phyloP scores from a whole-genome alignment of 2,888 invertebrate genomes.

The Platycnemis pennipes region DNA sequence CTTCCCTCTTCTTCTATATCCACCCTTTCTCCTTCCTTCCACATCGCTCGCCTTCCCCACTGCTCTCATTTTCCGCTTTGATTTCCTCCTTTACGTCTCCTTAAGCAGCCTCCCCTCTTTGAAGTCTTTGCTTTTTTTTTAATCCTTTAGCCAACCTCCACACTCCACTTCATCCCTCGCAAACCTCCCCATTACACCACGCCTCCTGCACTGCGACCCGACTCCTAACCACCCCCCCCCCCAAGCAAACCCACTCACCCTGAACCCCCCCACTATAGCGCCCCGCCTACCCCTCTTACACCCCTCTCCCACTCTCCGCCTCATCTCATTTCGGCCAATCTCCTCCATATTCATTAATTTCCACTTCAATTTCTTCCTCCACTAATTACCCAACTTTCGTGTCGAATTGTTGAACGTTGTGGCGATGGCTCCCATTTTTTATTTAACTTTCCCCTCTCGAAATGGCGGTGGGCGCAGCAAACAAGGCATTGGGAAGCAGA shows the following conservation, averaged over 20 bases:
- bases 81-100: neutral
- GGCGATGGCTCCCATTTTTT: neutral
- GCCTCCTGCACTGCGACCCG: neutral
- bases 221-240: neutral
- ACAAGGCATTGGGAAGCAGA: neutral
- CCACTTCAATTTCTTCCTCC: neutral
- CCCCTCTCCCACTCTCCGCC: neutral
- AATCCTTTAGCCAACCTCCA: neutral
- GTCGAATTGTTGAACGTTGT: neutral
- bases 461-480: neutral
- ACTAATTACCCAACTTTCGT: conserved; percentile 10
- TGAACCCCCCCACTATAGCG: neutral
- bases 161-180: neutral
- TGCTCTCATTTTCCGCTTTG: neutral
- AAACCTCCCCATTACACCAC: neutral
- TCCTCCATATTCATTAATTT: conserved; percentile 28
- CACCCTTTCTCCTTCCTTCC: neutral
- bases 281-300: neutral
- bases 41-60: too few relatives aligned
- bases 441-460: neutral
- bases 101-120: neutral
- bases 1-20: neutral
- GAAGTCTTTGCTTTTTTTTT: conserved; percentile 4
- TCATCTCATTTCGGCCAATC: neutral
- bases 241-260: neutral